Conservation (phyloP, 2,888 invertebrate genomes). For the Agrotis exclamationis region DNA sequence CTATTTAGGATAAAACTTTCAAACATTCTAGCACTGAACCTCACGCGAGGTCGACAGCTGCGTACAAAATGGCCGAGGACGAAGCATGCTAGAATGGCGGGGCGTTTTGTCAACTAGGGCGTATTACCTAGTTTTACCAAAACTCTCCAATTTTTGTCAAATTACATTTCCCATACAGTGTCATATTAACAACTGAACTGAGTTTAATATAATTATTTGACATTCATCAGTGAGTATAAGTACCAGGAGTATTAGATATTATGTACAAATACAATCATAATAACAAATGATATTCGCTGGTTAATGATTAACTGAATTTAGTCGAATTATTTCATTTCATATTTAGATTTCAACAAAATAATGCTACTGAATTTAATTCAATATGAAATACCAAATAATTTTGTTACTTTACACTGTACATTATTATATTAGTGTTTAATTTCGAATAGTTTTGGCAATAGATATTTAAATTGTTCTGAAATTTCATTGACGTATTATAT, state of each 20-base stretch:
- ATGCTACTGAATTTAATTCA: neutral
- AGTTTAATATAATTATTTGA: neutral
- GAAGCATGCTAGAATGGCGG: no score
- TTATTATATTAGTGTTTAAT: neutral
- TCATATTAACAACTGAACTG: neutral
- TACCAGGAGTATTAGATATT: neutral
- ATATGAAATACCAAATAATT: neutral
- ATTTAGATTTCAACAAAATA: neutral
- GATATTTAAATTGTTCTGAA: neutral
- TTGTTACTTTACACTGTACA: neutral
- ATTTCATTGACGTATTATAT: neutral
- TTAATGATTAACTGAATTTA: neutral
- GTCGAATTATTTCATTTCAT: neutral
- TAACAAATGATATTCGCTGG: no score
- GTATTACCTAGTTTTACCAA: no score
- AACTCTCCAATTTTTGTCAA: neutral
- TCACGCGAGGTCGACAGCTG: no score
- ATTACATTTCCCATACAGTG: neutral
- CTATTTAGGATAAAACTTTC: no score
- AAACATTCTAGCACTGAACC: no score
- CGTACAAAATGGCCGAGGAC: no score
- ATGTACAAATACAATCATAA: neutral
- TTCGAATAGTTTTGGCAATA: neutral
- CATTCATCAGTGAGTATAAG: neutral
- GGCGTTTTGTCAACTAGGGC: no score